Percentiles rank a stretch among this genome's conserved stretches.
Conservation (phyloP, 2,113 vertebrate species). For the Tenrec ecaudatus region DNA sequence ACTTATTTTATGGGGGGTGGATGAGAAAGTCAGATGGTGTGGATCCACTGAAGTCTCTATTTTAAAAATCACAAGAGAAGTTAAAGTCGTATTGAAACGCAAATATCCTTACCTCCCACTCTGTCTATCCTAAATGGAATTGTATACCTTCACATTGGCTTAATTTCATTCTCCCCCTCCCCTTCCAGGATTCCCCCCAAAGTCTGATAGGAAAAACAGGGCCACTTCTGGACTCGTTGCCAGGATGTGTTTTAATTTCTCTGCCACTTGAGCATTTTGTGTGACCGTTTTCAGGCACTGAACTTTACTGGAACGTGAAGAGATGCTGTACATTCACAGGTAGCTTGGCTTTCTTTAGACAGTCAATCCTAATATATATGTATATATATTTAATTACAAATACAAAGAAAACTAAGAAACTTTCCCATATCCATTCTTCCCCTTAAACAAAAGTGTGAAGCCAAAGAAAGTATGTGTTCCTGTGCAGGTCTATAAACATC, state of each 20-base stretch:
- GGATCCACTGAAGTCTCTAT: slow-evolving; percentile 12
- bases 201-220: slow-evolving; percentile 58
- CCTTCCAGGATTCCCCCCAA: slow-evolving; percentile 16
- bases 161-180: slow-evolving; percentile 58
- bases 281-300: slow-evolving; percentile 51
- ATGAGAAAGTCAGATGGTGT: slow-evolving; percentile 31
- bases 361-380: not conserved
- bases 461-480: slow-evolving; percentile 56
- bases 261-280: slow-evolving; percentile 38
- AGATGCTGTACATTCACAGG: slow-evolving; percentile 24
- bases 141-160: slow-evolving; percentile 49
- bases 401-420: not conserved
- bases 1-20: slow-evolving; percentile 65
- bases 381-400: not conserved
- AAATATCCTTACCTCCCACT: not conserved
- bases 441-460: not conserved
- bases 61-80: slow-evolving; percentile 52
- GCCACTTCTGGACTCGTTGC: slow-evolving; percentile 60
- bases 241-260: slow-evolving; percentile 52
- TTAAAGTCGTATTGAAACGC: slow-evolving; percentile 51
- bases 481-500: slow-evolving; percentile 52
- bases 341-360: slow-evolving; percentile 20
- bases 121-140: slow-evolving; percentile 31
- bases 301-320: slow-evolving; percentile 46
- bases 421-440: not conserved